phyloP scores from a whole-genome alignment of 2,113 vertebrate genomes.

The Cryptoleucopteryx plumbea region DNA sequence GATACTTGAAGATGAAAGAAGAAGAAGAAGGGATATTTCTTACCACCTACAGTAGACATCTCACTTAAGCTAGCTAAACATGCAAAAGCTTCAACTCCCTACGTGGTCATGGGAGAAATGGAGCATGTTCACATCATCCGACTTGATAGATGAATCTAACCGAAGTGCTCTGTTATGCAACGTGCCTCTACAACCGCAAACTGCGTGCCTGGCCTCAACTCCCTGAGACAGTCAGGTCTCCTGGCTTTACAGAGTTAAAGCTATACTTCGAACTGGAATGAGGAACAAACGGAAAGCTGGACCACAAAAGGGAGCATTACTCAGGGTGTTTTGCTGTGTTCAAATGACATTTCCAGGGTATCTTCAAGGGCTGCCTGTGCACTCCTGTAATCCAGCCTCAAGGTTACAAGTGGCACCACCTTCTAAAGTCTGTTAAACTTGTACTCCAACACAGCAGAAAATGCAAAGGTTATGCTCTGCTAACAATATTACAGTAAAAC shows the following conservation, averaged over 20 bases:
- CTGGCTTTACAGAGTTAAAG: background rate
- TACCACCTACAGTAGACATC: background rate
- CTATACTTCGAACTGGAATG: rapidly evolving
- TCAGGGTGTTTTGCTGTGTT: background rate
- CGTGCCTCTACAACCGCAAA: rapidly evolving
- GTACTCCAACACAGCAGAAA: background rate
- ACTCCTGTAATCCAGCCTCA: background rate
- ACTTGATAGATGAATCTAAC: background rate
- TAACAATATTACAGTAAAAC: background rate
- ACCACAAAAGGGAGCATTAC: background rate
- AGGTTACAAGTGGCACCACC: background rate
- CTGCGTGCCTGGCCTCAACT: background rate
- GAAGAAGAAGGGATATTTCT: background rate
- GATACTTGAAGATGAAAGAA: background rate
- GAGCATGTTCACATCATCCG: background rate
- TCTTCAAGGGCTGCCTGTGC: background rate
- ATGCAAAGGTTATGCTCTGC: background rate
- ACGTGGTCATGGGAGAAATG: rapidly evolving
- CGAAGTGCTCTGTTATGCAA: background rate
- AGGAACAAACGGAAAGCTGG: background rate
- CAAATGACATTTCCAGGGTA: background rate
- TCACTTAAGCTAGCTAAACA: background rate
- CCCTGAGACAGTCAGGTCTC: background rate
- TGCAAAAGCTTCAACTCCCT: background rate
- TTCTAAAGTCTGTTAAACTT: background rate